phyloP scores from a whole-genome alignment of 2,888 invertebrate genomes.

The Tenthredo distinguenda region DNA sequence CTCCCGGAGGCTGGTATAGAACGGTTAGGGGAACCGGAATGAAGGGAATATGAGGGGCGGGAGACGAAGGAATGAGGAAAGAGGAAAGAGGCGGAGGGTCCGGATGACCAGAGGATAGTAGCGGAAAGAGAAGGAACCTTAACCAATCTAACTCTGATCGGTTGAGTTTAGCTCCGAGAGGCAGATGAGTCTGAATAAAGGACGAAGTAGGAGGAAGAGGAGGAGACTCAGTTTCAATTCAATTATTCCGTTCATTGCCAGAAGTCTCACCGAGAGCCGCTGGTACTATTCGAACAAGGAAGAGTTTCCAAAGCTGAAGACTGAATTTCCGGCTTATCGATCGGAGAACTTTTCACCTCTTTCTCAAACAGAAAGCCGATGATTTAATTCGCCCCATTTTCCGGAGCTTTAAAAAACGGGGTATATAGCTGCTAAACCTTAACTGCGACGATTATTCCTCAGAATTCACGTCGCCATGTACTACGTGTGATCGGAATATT shows the following conservation, averaged over 20 bases:
- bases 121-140: slow-evolving; percentile 47
- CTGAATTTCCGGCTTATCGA: slow-evolving; percentile 27
- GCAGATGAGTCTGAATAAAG: slow-evolving; percentile 10
- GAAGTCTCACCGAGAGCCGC: neutral
- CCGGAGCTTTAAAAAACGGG: neutral
- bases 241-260: slow-evolving; percentile 39
- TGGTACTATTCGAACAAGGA: neutral
- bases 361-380: neutral
- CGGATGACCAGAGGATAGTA: slow-evolving; percentile 40
- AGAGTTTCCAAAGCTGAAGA: slow-evolving; percentile 6
- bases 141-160: slow-evolving; percentile 36
- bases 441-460: neutral
- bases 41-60: slow-evolving; percentile 30
- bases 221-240: slow-evolving; percentile 32
- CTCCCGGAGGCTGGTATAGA: slow-evolving; percentile 38
- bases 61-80: slow-evolving; percentile 43
- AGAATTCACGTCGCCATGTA: neutral
- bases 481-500: slow-evolving; percentile 41
- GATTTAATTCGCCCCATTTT: slow-evolving; percentile 32
- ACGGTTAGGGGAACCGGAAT: slow-evolving; percentile 45
- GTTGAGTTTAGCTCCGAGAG: slow-evolving; percentile 7
- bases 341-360: neutral
- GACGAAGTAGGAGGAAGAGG: neutral
- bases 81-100: slow-evolving; percentile 35
- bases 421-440: neutral